These are phyloP conservation scores for Mystacides longicornis DNA, from an alignment of 2,888 invertebrate genomes.

Conservation along the genomic window DNA sequence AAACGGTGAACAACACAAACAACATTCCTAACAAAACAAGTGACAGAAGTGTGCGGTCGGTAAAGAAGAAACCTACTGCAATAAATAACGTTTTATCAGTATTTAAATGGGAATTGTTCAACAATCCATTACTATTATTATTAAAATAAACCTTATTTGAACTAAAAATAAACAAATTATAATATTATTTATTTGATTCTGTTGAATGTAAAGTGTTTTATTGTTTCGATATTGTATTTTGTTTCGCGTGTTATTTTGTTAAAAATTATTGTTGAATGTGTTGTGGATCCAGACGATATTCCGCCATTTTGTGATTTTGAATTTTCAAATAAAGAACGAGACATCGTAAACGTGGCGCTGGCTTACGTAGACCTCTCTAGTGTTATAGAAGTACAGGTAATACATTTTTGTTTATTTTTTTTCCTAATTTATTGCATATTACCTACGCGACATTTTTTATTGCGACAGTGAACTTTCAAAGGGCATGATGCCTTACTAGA, in stretches of 20 bases:
- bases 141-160: no score
- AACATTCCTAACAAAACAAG: not conserved
- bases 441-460: no score
- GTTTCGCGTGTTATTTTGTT: not conserved
- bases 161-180: no score
- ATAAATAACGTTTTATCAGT: not conserved
- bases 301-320: slow-evolving; percentile 16
- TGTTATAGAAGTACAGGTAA: slow-evolving; percentile 70
- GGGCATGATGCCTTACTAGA: no score
- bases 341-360: slow-evolving; percentile 50
- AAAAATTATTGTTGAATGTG: slow-evolving; percentile 1
- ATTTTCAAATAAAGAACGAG: slow-evolving; percentile 15
- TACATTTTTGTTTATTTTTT: not conserved
- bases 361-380: slow-evolving; percentile 70
- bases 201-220: not conserved
- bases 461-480: no score
- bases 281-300: not conserved
- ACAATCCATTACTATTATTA: no score
- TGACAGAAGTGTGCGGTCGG: slow-evolving; percentile 5
- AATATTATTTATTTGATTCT: not conserved
- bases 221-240: not conserved
- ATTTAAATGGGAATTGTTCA: not conserved
- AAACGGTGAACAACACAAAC: not conserved
- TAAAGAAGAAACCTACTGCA: not conserved
- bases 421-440: not conserved